Evolutionary conservation across 2,888 invertebrate species (phyloP).

Genomic region (Gisinianus flammeolus): DNA sequence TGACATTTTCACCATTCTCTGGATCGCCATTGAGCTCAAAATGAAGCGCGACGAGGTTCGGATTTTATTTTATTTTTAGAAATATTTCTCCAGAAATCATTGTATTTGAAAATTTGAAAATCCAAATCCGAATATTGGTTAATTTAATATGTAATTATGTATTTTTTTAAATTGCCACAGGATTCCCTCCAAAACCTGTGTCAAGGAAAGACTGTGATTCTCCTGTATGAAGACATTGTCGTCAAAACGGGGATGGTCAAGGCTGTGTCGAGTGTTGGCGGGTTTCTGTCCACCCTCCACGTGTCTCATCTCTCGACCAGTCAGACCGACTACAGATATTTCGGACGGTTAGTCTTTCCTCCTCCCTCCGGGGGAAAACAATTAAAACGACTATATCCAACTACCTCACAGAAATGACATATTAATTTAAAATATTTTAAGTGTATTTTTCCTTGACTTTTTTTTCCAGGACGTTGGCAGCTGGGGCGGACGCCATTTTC

Average conservation of each 20-base stretch:
- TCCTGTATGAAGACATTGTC: conserved; percentile 13
- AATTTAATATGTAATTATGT: too few relatives aligned
- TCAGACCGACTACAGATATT: neutral
- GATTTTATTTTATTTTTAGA: neutral
- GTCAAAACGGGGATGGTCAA: conserved; percentile 3
- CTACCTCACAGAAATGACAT: too few relatives aligned
- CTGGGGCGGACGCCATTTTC: neutral
- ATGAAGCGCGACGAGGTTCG: neutral
- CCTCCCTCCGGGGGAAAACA: too few relatives aligned
- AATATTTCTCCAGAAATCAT: too few relatives aligned
- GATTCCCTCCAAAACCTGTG: neutral
- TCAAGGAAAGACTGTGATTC: neutral
- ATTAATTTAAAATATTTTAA: too few relatives aligned
- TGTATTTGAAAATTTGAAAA: neutral
- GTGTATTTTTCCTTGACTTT: too few relatives aligned
- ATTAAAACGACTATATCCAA: too few relatives aligned
- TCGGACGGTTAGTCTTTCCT: conserved; percentile 2
- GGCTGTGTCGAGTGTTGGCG: neutral
- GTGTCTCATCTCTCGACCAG: neutral
- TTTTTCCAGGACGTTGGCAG: neutral
- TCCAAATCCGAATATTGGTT: neutral
- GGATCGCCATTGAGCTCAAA: conserved; percentile 21
- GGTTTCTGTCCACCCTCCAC: neutral
- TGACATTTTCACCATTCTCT: conserved; percentile 24
- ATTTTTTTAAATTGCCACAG: neutral